Evolutionary conservation across 2,113 vertebrate genomes (phyloP), one percentile per base, ranked within the genome.

Genomic region (Gymnogyps californianus): DNA sequence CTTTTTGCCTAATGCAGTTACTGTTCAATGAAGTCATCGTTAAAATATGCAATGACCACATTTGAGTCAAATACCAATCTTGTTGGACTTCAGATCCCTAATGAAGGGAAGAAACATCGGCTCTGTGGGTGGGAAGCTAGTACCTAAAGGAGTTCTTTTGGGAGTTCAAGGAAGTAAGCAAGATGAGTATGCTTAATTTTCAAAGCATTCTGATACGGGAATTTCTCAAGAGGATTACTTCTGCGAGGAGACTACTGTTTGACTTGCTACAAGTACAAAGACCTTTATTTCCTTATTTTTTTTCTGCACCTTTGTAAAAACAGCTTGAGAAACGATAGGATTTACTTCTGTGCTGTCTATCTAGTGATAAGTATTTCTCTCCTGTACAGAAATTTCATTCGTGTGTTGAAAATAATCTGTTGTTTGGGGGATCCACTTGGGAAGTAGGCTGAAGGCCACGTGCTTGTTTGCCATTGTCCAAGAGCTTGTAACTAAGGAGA

Each of bases 1-100:
- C 42, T 90, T 87, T 94, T 93, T 87, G 86, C 52, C 57, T 95
- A 67, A 75, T 75, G 44, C 28, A 75, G 47, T 95, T 87, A 71
- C 24, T 69, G 55, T 75, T 96, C 89, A 89, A 65, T 91, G 55
- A 96, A 94, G 70, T 92, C 16, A 90, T 47, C 92, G 92, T 72
- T 81, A 77, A 95, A 95, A 79, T 94, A 95, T 91, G 86, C 51
- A 83, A 22, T 83, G 96, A 91, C 75, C 59, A n/a, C 72, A 83
- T 93, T 76, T 89, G 66, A 83, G 67, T 95, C 57, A 89, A 94
- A 92, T 92, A 85, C 80, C 86, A 51, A 11, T 65, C 82, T 83
- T 84, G 52, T 44, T 92, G 80, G 46, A 90, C 80, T 96, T 92
- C n/a, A 84, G 69, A 86, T 89, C 66, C 70, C 51, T 81, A 81